These are phyloP conservation scores for Dendrocincla tyrannina DNA, from an alignment of 2,797 vertebrate genomes.

Conservation along the genomic window DNA sequence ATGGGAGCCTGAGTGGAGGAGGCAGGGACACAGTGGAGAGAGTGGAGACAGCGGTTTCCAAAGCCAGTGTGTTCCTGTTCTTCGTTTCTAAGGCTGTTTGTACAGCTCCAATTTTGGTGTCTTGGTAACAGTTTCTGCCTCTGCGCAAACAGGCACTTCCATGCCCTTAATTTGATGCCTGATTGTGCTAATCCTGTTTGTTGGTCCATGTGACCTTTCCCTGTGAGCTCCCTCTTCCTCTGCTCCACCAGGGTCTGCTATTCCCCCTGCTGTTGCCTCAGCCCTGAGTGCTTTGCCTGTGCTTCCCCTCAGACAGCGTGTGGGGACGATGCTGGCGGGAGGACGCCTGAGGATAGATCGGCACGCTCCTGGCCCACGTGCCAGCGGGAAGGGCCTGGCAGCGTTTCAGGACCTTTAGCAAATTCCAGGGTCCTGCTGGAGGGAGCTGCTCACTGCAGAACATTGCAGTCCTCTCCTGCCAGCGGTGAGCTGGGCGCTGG, in stretches of 20 bases:
- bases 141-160: not conserved
- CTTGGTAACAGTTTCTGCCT: not conserved
- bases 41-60: not conserved
- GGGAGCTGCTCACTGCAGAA: not conserved
- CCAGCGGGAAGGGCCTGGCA: not conserved
- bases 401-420: conserved; percentile 17
- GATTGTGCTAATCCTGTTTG: not conserved
- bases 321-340: not conserved
- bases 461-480: not conserved
- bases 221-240: not conserved
- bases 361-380: not conserved
- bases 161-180: not conserved
- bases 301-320: not conserved
- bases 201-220: not conserved
- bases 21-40: not conserved
- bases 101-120: not conserved
- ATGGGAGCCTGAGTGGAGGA: not conserved
- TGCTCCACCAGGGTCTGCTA: not conserved
- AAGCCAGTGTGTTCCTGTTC: not conserved
- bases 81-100: not conserved
- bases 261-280: not conserved
- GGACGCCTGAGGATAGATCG: not conserved
- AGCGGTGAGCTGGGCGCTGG: fast-evolving
- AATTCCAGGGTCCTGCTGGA: not conserved
- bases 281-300: not conserved